Evolutionary conservation across 1,140 invertebrate species (phyloP), one percentile per base, ranked within the genome.

Genomic region (Drosophila baimaii): DNA sequence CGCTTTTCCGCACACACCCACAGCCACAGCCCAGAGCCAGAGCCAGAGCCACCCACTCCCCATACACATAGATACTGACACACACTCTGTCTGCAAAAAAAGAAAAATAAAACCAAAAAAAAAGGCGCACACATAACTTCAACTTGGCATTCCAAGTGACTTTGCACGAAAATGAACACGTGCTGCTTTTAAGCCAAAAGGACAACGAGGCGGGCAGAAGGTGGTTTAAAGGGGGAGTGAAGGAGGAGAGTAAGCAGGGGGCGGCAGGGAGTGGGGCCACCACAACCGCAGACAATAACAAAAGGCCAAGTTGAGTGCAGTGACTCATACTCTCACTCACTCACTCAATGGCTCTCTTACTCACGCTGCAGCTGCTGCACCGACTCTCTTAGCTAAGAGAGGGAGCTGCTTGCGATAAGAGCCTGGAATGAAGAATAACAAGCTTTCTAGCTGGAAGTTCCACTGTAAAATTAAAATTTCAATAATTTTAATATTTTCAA

Each of bases 161-260:
- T 88, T 80, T 80, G 79, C 54, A 78, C 77, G 73, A 84, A 88
- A 88, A 81, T 78, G 80, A 88, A 88, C 84, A 88, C 84, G 84
- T 88, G 84, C 84, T 88, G 85, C 77, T 68, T 69, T 51, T 43
- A 52, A 35, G 46, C 63, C 31, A 75, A 41, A 59, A 74, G 72
- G 77, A 77, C 65, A 8, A 43, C 9, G 51, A 43, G 17, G 39
- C n/a, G 15, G 23, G 44, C 6, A 41, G 44, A 15, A 17, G 52
- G 10, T 41, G 25, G 49, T 15, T 17, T 13, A n/a, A 52, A 49
- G 59, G 47, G 54, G 25, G 57, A 47, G 62, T 19, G 66, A 43
- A 15, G 19, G 19, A 9, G n/a, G 6, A 8, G 3, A 31, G 23
- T 12, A n/a, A n/a, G n/a, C n/a, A n/a, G n/a, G n/a, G 68, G 33